Conservation (phyloP, 2,113 vertebrate species). For the Shinisaurus crocodilurus region DNA sequence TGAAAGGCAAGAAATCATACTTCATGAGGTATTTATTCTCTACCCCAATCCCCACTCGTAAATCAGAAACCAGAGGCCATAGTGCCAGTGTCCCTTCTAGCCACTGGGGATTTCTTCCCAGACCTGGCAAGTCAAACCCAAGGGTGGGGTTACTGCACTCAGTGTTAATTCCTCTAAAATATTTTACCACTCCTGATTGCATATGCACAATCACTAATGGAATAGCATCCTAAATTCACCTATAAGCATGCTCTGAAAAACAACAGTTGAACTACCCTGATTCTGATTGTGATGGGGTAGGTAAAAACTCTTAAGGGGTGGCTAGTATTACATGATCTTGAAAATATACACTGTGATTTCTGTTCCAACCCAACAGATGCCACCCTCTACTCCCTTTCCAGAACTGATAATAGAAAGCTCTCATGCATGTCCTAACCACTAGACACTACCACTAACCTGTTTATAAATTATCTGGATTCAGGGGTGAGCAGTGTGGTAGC, state of each 20-base stretch:
- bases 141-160: not conserved
- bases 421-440: not conserved
- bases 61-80: not conserved
- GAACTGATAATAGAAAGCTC: not conserved
- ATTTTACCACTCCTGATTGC: not conserved
- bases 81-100: not conserved
- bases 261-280: not conserved
- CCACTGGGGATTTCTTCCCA: not conserved
- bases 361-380: not conserved
- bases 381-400: not conserved
- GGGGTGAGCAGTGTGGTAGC: not conserved
- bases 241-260: not conserved
- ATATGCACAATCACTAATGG: not conserved
- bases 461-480: not conserved
- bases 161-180: not conserved
- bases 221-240: not conserved
- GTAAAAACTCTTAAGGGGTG: not conserved
- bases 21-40: not conserved
- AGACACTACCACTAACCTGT: not conserved
- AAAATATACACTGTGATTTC: not conserved
- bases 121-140: not conserved
- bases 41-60: not conserved
- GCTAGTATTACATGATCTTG: not conserved
- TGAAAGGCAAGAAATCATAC: not conserved
- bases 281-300: not conserved